Conservation (phyloP, 1,140 invertebrate genomes). For the Cryptotermes secundus region DNA sequence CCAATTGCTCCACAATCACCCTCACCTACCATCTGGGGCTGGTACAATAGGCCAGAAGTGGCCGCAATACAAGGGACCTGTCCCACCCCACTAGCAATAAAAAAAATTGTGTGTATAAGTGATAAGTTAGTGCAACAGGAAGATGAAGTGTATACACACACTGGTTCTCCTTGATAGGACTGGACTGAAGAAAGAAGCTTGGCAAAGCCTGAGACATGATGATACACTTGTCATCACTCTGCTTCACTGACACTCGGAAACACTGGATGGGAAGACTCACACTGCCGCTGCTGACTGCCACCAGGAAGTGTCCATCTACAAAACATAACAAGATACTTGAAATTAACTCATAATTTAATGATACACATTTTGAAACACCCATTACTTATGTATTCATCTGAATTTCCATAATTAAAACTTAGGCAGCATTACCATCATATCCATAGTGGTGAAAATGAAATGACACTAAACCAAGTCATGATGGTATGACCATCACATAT, state of each 20-base stretch:
- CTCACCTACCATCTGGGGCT: no score
- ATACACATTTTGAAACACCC: neutral
- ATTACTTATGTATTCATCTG: neutral
- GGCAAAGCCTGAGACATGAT: slow-evolving; percentile 73
- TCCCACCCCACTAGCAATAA: no score
- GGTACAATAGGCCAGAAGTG: no score
- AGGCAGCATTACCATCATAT: no score
- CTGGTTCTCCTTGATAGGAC: slow-evolving; percentile 51
- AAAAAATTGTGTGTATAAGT: no score
- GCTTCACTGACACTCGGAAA: slow-evolving; percentile 65
- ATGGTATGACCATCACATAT: neutral
- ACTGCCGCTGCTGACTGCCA: slow-evolving; percentile 71
- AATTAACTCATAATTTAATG: neutral
- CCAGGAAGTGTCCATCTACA: slow-evolving; percentile 74
- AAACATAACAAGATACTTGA: slow-evolving; percentile 31
- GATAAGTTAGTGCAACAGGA: no score
- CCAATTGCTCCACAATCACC: no score
- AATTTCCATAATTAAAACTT: no score
- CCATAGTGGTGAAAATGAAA: neutral
- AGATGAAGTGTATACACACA: slow-evolving; percentile 44
- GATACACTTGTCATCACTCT: slow-evolving; percentile 55
- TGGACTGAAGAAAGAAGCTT: slow-evolving; percentile 75
- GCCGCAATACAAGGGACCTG: no score
- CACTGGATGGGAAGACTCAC: slow-evolving; percentile 71
- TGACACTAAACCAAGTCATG: neutral